Evolutionary conservation across 2,113 vertebrate genomes (phyloP), one percentile per base, ranked within the genome.

Genomic region (Brevimyrus niger): DNA sequence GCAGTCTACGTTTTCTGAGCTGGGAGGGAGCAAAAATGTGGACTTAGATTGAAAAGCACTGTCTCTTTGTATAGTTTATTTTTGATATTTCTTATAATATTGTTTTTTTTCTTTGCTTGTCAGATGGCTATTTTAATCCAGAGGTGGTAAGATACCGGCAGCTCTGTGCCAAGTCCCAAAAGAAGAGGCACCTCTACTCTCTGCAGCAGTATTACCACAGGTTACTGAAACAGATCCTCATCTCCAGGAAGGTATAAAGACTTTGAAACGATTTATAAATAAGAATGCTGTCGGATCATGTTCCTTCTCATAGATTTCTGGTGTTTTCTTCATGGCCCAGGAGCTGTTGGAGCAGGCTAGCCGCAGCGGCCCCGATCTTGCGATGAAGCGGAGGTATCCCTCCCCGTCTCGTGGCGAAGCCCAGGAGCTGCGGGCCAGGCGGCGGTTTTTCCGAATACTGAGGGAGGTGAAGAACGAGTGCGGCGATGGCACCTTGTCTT

Each of bases 91-190:
- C 23, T 85, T 27, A 2, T 73, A 42, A n/a, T 85, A 42, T 31
- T 35, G 46, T 3, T 53, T 53, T n/a, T 83, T 84, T 48, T 55
- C 23, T 2, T 46, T 27, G 17, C 91, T 8, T 90, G 89, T 3
- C 93, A 99, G 98, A 99, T 90, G 98, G 98, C 21, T 96, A 97
- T 93, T 99, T 99, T 91, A 99, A 99, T 91, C 98, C 98, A 0
- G 98, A 99, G 88, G 98, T 99, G 88, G 98, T 99, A 89, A 99
- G 97, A 65, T 99, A 99, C 92, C 96, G 98, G 86, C 97, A 98
- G 88, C 93, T 99, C 8, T 99, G 97, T 93, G 95, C 96, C 44
- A 99, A 97, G 93, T 98, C 98, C 0, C 98, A 99, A 93, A 97
- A 95, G 91, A 99, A 98, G 87, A 96, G 96, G 6, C 98, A 98